phyloP scores from a whole-genome alignment of 2,113 vertebrate species.

The Panthera tigris region DNA sequence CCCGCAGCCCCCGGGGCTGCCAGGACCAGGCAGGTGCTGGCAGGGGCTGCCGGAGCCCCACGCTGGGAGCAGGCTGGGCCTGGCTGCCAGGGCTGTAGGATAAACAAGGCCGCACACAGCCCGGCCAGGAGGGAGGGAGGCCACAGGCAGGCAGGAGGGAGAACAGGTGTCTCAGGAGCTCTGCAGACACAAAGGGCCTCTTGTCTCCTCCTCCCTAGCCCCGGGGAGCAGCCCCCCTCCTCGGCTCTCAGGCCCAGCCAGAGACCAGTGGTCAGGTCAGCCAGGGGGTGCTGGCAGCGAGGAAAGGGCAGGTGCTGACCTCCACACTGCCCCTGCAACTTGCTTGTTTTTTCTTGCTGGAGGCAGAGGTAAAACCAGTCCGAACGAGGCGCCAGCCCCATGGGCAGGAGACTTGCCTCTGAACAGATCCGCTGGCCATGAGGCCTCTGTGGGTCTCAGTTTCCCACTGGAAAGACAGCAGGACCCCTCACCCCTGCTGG shows the following conservation, averaged over 20 bases:
- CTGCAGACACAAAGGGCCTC: slow-evolving; percentile 78
- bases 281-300: not conserved
- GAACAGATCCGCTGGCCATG: not conserved
- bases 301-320: not conserved
- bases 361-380: not conserved
- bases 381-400: rapidly evolving
- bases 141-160: slow-evolving; percentile 39
- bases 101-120: slow-evolving; percentile 57
- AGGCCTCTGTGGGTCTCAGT: not conserved
- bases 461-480: not conserved
- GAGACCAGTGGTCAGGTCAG: slow-evolving; percentile 64
- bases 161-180: slow-evolving; percentile 81
- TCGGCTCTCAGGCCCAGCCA: not conserved
- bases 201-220: slow-evolving; percentile 54
- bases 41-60: slow-evolving; percentile 64
- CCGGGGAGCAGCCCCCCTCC: slow-evolving; percentile 10
- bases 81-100: slow-evolving; percentile 37
- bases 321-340: not conserved
- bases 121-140: slow-evolving; percentile 29
- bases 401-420: not conserved
- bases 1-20: not conserved
- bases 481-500: not conserved
- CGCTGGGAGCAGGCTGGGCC: slow-evolving; percentile 54
- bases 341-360: not conserved
- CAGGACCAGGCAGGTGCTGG: slow-evolving; percentile 64